Evolutionary conservation across 1,140 invertebrate species (phyloP).

Genomic region (Batillaria attramentaria): DNA sequence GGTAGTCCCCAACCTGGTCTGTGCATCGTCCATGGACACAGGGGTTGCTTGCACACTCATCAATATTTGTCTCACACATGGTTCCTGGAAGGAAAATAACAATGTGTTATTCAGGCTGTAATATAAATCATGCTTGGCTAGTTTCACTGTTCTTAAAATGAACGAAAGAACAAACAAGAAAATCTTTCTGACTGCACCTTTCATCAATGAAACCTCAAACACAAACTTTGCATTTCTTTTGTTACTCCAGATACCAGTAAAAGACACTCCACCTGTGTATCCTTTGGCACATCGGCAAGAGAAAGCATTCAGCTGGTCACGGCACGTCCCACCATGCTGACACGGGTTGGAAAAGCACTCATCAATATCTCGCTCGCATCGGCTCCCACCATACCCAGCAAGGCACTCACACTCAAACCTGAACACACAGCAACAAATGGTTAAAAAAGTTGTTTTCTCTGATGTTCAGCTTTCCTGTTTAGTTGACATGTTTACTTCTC

Average conservation of each 20-base stretch:
- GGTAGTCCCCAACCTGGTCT: slow-evolving; percentile 74
- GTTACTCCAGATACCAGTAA: too few species aligned
- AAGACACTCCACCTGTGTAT: slow-evolving; percentile 70
- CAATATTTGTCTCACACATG: slow-evolving; percentile 82
- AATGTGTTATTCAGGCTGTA: too few species aligned
- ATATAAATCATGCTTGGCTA: too few species aligned
- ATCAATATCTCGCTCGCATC: slow-evolving; percentile 83
- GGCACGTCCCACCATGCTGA: slow-evolving; percentile 64
- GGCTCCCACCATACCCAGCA: slow-evolving; percentile 82
- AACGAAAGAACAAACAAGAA: too few species aligned
- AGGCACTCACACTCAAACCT: slow-evolving; percentile 75
- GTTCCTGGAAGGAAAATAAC: slow-evolving; percentile 79
- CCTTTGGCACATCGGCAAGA: slow-evolving; percentile 79
- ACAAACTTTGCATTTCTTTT: neutral
- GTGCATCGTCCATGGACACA: slow-evolving; percentile 93
- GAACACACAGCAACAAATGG: neutral
- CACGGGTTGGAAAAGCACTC: slow-evolving; percentile 69
- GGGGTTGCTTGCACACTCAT: slow-evolving; percentile 93
- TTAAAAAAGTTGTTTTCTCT: too few species aligned
- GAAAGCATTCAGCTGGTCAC: slow-evolving; percentile 61
- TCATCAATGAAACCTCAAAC: neutral
- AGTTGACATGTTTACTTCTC: too few species aligned
- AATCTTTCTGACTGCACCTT: too few species aligned
- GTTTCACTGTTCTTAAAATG: too few species aligned
- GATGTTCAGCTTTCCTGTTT: too few species aligned